Conservation (phyloP, 2,113 vertebrate species). For the Varanus salvator region DNA sequence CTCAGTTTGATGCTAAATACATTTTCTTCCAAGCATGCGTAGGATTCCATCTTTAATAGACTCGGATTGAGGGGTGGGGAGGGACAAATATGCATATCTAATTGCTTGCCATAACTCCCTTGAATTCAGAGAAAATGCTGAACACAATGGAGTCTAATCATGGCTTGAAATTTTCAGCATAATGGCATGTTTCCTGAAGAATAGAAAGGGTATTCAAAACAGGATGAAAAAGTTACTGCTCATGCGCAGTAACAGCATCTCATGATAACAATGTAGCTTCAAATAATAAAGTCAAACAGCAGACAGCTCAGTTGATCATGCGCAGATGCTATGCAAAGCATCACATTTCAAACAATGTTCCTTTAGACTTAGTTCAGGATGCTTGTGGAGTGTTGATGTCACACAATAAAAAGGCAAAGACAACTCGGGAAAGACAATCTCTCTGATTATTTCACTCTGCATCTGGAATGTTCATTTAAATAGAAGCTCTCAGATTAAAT, state of each 20-base stretch:
- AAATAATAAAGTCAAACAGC: conserved; percentile 57
- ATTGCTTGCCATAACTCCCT: conserved; percentile 40
- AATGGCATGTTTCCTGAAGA: conserved; percentile 48
- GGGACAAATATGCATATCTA: conserved; percentile 42
- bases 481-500: conserved; percentile 35
- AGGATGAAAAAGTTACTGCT: conserved; percentile 41
- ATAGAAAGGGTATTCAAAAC: conserved; percentile 54
- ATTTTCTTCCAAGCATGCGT: neutral
- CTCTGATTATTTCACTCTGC: conserved; percentile 5
- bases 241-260: conserved; percentile 49
- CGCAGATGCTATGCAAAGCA: conserved; percentile 15
- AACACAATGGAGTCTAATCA: conserved; percentile 48
- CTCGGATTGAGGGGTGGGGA: neutral
- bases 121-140: conserved; percentile 49
- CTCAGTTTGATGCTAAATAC: neutral
- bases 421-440: neutral
- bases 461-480: conserved; percentile 24
- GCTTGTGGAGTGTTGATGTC: neutral
- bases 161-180: conserved; percentile 45
- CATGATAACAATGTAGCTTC: conserved; percentile 54
- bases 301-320: conserved; percentile 38
- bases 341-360: conserved; percentile 32
- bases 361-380: conserved; percentile 16
- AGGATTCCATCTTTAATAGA: neutral
- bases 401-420: neutral